A percentile compares a stretch with the other conserved stretches of the same genome.
phyloP scores from a whole-genome alignment of 2,888 invertebrate genomes.

The Hydraecia micacea region DNA sequence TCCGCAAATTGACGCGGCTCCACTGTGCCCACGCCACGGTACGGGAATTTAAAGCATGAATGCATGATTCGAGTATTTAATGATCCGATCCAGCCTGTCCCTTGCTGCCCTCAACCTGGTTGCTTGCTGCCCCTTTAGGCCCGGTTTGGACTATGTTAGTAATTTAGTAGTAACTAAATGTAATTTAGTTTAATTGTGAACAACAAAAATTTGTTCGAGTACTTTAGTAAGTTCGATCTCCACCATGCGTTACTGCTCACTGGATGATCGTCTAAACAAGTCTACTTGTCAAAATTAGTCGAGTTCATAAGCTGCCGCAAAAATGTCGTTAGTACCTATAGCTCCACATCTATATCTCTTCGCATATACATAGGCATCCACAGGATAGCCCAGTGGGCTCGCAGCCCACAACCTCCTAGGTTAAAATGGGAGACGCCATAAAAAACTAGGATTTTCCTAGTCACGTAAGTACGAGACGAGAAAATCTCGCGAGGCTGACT shows the following conservation, averaged over 20 bases:
- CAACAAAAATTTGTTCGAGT: too few species aligned
- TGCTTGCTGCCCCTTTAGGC: too few species aligned
- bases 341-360: too few species aligned
- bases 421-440: not conserved
- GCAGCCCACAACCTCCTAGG: not conserved
- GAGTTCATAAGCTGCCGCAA: too few species aligned
- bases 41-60: constrained; percentile 53
- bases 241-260: too few species aligned
- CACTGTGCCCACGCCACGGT: constrained; percentile 70
- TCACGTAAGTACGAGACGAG: not conserved
- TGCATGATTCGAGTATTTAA: not conserved
- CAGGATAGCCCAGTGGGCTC: not conserved
- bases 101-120: not conserved
- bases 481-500: not conserved
- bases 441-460: too few species aligned
- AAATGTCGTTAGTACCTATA: too few species aligned
- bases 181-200: not conserved
- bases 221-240: too few species aligned
- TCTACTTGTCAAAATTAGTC: too few species aligned
- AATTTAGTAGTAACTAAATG: not conserved
- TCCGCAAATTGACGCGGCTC: constrained; percentile 77
- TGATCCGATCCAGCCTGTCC: not conserved
- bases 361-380: not conserved
- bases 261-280: too few species aligned
- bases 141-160: not conserved